Base-by-base conservation (phyloP, 2,797 vertebrate species). In the Hoplostethus mediterraneus region DNA sequence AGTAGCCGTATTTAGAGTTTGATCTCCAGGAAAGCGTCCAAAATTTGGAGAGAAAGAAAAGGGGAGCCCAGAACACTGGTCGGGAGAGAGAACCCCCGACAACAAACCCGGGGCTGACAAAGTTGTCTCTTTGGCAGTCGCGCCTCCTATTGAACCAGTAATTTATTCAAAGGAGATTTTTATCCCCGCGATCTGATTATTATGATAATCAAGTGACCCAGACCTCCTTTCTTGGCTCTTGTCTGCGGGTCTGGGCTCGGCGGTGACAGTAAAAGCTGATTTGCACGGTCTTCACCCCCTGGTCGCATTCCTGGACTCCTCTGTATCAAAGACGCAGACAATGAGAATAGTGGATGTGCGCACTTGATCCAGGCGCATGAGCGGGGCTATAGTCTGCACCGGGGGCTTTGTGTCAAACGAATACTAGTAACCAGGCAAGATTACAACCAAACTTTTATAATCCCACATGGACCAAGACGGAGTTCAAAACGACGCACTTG, bases 91-190 rank as follows among this genome's bases (percentile, higher is more conserved):
- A 89, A 73, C 82, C 76, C 78, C 71, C 81, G 83, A 88, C 83
- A 91, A 89, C 87, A 89, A 89, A 88, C 86, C 78, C 68, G 85
- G 83, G 83, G 73, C 92, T 94, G 94, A 95, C 93, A 93, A 89
- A 94, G 91, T 94, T 92, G 94, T 94, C 94, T 93, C 90, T 94
- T 94, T 95, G 94, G 94, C 93, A 94, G 94, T 92, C 93, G 92
- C 90, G 90, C 93, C 94, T 93, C 92, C 94, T 94, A 94, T 95
- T 93, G 90, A 94, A 93, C 30, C 84, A 60, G 87, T 93, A 94
- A 95, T 94, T 93, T 95, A 95, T 95, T 95, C 94, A 95, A 95
- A 95, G 94, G 92, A 93, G 92, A 94, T 94, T 94, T 95, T 95
- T 92, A 94, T 94, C 93, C 92, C 90, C 89, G 88, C 89, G 92